A percentile compares a stretch with the other conserved stretches of the same genome.
Conservation (phyloP, 1,140 invertebrate genomes). For the Battus philenor region DNA sequence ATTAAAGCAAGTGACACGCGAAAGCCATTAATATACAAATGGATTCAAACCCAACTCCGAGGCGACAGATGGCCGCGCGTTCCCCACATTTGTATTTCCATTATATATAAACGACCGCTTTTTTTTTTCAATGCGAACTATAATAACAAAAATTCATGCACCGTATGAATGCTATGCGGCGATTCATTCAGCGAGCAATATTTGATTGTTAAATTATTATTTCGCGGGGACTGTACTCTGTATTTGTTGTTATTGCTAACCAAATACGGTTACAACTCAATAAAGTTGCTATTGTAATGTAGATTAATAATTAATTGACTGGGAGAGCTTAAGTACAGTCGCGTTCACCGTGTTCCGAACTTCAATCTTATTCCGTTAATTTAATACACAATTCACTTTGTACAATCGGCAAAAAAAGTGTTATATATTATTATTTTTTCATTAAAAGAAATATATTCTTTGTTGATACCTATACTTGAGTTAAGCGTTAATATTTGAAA, state of each 20-base stretch:
- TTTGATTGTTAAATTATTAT: constrained; percentile 17
- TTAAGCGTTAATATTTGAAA: no score
- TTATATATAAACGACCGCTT: constrained; percentile 35
- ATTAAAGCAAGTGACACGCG: constrained; percentile 32
- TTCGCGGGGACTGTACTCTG: background rate
- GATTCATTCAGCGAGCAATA: constrained; percentile 25
- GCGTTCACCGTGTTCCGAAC: background rate
- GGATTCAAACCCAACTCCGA: constrained; percentile 32
- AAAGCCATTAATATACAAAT: constrained; percentile 46
- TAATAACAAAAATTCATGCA: constrained; percentile 37
- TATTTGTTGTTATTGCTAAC: constrained; percentile 14
- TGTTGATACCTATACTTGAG: no score
- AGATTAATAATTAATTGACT: constrained; percentile 6
- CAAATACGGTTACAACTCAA: constrained; percentile 10
- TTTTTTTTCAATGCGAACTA: constrained; percentile 26
- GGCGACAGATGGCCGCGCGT: constrained; percentile 48
- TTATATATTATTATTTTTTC: no score
- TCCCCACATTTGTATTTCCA: constrained; percentile 39
- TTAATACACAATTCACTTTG: no score
- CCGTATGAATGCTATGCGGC: constrained; percentile 21
- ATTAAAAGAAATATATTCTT: no score
- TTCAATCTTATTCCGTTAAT: no score
- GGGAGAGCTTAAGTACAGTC: background rate
- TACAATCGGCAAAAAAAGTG: no score
- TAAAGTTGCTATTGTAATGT: constrained; percentile 12